Base-by-base conservation (phyloP, 2,888 invertebrate species). In the Thecophora atra region DNA sequence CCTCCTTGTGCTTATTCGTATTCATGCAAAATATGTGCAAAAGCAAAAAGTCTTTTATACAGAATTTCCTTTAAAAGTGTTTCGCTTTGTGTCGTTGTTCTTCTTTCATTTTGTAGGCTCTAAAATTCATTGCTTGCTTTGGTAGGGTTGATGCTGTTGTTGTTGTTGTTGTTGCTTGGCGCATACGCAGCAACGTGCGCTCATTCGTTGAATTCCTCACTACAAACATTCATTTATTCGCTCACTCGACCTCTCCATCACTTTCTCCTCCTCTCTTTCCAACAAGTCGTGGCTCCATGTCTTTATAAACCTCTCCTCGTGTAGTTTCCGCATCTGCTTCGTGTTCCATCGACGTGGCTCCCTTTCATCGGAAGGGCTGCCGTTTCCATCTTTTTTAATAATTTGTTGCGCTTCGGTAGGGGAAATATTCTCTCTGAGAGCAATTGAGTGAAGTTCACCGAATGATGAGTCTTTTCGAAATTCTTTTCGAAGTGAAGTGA, bases 181-280 rank as follows among this genome's bases (percentile, higher is more conserved):
- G 70, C 70, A 70, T 37, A 19, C 70, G 70, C 70, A 70, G 54
- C 52, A 69, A 69, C 58, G 67, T 15, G 67, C 56, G 24, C 70
- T 63, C 70, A 70, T 70, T 70, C 70, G 70, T 70, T 52, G 63
- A 51, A 42, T 66, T 28, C 21, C 15, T 51, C 51, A 21, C 8
- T 54, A 24, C n/a, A n/a, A n/a, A 8, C 28, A 58, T 58, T 26
- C 74, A 72, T 76, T 75, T 74, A 69, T 72, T 76, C 78, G 72
- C 73, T 71, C 77, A 73, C 77, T 78, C 74, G 71, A 73, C 66
- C 44, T 65, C 73, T 76, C 74, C 70, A 71, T 67, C 47, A 37
- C 58, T 42, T 74, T n/a, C 67, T 62, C 76, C 65, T 72, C 58
- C 74, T 68, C 69, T 30, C 62, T 54, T 26, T 30, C 64, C 17